These are phyloP conservation scores for Chaetops frenatus DNA, from an alignment of 2,113 vertebrate genomes.

Conservation along the genomic window DNA sequence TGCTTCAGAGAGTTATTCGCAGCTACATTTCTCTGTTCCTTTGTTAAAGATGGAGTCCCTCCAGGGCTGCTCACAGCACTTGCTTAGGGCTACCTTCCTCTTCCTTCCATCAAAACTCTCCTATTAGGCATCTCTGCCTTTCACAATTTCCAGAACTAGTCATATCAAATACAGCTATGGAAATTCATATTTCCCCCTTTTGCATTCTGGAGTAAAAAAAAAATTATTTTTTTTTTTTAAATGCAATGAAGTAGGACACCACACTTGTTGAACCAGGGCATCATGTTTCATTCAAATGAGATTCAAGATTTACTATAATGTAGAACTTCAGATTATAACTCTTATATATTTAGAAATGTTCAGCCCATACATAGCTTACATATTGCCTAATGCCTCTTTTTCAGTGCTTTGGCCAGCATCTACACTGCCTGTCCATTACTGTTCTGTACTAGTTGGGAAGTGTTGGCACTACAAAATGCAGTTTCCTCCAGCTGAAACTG, in stretches of 20 bases:
- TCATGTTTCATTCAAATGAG: not conserved
- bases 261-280: not conserved
- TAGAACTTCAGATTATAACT: not conserved
- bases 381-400: not conserved
- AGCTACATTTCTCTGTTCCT: conserved; percentile 18
- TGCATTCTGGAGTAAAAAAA: not conserved
- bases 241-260: not conserved
- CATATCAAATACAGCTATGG: not conserved
- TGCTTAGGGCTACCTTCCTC: conserved; percentile 25
- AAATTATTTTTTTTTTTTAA: too few species aligned
- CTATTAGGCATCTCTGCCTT: not conserved
- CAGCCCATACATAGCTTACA: not conserved
- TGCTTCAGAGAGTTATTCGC: not conserved
- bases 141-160: not conserved
- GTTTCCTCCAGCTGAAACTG: not conserved
- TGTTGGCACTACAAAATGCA: not conserved
- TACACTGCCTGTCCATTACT: not conserved
- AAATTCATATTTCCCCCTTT: not conserved
- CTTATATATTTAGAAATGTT: not conserved
- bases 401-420: not conserved
- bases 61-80: conserved; percentile 40
- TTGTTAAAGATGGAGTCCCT: conserved; percentile 34
- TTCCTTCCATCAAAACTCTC: not conserved
- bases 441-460: not conserved
- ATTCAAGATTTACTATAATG: not conserved